phyloP scores from a whole-genome alignment of 1,140 invertebrate genomes.

The Sesamia nonagrioides region DNA sequence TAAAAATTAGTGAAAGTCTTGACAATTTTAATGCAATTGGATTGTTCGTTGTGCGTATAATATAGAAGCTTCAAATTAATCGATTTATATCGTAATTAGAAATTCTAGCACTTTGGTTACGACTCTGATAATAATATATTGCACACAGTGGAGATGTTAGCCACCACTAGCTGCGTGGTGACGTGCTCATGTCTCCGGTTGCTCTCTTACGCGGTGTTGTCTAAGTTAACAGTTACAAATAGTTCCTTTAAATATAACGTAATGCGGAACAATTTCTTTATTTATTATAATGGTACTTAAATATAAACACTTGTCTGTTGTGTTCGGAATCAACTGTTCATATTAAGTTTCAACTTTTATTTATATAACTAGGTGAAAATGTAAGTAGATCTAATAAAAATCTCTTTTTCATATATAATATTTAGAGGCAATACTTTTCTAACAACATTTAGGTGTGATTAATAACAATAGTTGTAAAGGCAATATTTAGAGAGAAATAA shows the following conservation, averaged over 20 bases:
- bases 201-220: conserved; percentile 75
- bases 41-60: conserved; percentile 73
- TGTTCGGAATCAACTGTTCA: conserved; percentile 68
- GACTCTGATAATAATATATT: conserved; percentile 79
- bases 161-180: conserved; percentile 56
- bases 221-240: conserved; percentile 58
- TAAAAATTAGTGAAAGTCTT: conserved; percentile 60
- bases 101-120: conserved; percentile 78
- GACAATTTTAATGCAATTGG: conserved; percentile 72
- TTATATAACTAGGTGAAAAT: conserved; percentile 77
- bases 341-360: conserved; percentile 74
- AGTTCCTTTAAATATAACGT: conserved; percentile 63
- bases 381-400: conserved; percentile 80
- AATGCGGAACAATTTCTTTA: conserved; percentile 56
- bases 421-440: conserved; percentile 85
- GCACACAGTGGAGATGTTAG: conserved; percentile 74
- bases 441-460: conserved; percentile 82
- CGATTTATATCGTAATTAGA: conserved; percentile 81
- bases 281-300: conserved; percentile 82
- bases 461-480: conserved; percentile 81
- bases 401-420: conserved; percentile 75
- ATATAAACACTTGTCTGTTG: conserved; percentile 64
- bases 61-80: conserved; percentile 83
- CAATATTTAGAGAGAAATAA: conserved; percentile 77
- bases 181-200: conserved; percentile 69